phyloP scores from a whole-genome alignment of 2,888 invertebrate species.

The Thecophora atra region DNA sequence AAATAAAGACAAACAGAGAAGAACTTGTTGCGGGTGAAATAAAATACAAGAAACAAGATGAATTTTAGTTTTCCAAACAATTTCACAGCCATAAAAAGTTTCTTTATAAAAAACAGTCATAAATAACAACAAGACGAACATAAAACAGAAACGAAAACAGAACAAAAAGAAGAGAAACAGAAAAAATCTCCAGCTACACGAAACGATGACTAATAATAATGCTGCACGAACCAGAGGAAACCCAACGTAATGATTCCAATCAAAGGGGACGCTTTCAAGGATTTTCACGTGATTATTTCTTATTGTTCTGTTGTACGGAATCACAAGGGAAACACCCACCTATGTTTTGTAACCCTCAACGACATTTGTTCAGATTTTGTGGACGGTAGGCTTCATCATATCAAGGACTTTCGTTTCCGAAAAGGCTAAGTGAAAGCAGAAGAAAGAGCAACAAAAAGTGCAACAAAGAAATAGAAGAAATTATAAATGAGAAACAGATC shows the following conservation, averaged over 20 bases:
- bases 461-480: neutral
- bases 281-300: neutral
- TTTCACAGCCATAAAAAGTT: neutral
- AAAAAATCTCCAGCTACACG: no score
- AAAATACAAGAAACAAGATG: neutral
- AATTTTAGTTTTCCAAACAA: neutral
- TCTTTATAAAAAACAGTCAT: neutral
- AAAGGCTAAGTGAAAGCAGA: no score
- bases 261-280: neutral
- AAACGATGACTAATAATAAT: no score
- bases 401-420: neutral
- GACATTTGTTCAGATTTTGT: neutral
- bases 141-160: neutral
- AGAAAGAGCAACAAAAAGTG: neutral
- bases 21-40: no score
- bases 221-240: neutral
- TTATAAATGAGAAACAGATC: neutral
- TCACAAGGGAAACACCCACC: neutral
- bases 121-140: neutral
- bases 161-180: neutral
- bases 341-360: neutral
- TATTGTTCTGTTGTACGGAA: neutral
- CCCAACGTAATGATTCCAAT: neutral
- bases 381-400: neutral
- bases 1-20: neutral